These are phyloP conservation scores for Anguilla rostrata DNA, from an alignment of 2,113 vertebrate genomes.

Conservation along the genomic window DNA sequence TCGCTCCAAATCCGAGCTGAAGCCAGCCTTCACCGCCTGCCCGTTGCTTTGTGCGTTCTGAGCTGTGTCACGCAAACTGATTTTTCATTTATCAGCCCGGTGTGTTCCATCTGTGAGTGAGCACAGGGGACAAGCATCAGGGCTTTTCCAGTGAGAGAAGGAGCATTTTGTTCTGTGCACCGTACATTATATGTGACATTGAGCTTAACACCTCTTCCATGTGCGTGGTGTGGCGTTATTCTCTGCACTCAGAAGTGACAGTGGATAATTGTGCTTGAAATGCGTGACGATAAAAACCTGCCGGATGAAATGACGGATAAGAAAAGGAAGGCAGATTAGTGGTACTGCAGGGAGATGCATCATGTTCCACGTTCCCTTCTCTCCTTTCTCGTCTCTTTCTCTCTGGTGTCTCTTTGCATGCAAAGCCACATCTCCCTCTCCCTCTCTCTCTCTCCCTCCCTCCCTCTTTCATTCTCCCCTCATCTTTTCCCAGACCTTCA, in stretches of 20 bases:
- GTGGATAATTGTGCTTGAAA: no score
- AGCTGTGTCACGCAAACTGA: no score
- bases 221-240: not conserved
- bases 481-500: constrained; percentile 66
- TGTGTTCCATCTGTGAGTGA: not conserved
- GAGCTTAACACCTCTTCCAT: not conserved
- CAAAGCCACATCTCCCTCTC: not conserved
- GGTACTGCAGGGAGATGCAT: not conserved
- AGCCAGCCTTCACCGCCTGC: no score
- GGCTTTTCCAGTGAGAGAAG: not conserved
- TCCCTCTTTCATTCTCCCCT: constrained; percentile 55
- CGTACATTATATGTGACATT: not conserved
- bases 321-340: not conserved
- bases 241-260: not conserved
- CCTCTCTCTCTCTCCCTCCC: constrained; percentile 33
- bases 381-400: constrained; percentile 11
- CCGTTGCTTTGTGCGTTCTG: no score
- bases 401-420: not conserved
- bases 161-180: not conserved
- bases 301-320: not conserved
- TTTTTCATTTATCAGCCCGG: not conserved
- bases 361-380: not conserved
- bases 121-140: not conserved
- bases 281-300: not conserved
- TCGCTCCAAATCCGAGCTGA: no score